phyloP scores from a whole-genome alignment of 2,113 vertebrate species.

The Nothobranchius kuhntae region DNA sequence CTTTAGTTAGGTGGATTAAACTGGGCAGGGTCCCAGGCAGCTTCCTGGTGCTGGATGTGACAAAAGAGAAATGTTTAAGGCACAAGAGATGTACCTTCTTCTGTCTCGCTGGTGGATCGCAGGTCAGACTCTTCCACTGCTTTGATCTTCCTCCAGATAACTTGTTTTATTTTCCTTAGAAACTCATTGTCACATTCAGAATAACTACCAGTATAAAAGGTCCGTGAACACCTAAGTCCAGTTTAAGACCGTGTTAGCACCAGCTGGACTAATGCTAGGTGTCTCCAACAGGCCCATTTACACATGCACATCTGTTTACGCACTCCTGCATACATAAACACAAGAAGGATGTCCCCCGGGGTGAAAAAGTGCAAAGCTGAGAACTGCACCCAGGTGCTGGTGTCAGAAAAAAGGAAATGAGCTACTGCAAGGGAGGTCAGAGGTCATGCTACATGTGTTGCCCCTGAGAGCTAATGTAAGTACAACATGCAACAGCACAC shows the following conservation, averaged over 20 bases:
- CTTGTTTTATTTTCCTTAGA: too few species aligned
- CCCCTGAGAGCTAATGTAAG: slow-evolving; percentile 31
- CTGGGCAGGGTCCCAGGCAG: too few species aligned
- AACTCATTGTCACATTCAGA: not conserved
- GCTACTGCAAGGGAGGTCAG: slow-evolving; percentile 55
- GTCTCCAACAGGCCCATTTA: not conserved
- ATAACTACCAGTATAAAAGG: slow-evolving; percentile 2
- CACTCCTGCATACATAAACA: slow-evolving; percentile 3
- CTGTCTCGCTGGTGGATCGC: too few species aligned
- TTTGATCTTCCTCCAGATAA: too few species aligned
- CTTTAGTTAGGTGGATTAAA: too few species aligned
- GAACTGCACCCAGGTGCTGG: slow-evolving; percentile 66
- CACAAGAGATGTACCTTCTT: too few species aligned
- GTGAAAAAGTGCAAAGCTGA: slow-evolving; percentile 37
- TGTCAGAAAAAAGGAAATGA: slow-evolving; percentile 53
- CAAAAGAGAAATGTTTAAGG: too few species aligned
- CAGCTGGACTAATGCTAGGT: slow-evolving; percentile 20
- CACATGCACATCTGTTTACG: slow-evolving; percentile 9
- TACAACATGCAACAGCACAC: slow-evolving; percentile 17
- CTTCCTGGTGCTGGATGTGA: too few species aligned
- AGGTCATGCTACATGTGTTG: slow-evolving; percentile 47
- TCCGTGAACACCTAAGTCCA: slow-evolving; percentile 28
- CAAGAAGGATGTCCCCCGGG: slow-evolving; percentile 13
- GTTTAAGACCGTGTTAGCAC: slow-evolving; percentile 21
- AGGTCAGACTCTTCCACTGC: too few species aligned